Evolutionary conservation across 2,888 invertebrate species (phyloP).

Genomic region (Torymus tubicola): DNA sequence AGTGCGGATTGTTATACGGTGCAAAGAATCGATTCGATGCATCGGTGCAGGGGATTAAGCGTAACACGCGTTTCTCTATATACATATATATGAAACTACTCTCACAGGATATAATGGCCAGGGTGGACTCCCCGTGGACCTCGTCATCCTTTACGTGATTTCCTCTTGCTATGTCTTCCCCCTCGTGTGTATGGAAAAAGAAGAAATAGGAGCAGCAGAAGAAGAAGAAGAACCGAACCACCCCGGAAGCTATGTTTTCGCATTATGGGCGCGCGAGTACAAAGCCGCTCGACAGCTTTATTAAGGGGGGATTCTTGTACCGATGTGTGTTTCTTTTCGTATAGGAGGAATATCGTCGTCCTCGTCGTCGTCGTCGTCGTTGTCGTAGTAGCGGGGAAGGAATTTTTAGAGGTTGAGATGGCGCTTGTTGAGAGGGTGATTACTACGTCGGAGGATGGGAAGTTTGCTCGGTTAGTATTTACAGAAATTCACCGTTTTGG

Average conservation of each 20-base stretch:
- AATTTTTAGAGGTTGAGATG: too few relatives aligned
- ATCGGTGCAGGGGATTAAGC: too few relatives aligned
- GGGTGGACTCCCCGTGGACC: slow-evolving; percentile 42
- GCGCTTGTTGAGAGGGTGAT: too few relatives aligned
- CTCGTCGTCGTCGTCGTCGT: too few relatives aligned
- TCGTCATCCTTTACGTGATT: slow-evolving; percentile 55
- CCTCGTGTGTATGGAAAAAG: not conserved
- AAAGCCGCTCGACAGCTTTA: slow-evolving; percentile 2
- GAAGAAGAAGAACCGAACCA: not conserved
- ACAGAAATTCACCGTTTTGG: not conserved
- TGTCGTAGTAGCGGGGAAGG: too few relatives aligned
- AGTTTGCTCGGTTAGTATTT: not conserved
- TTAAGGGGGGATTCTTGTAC: not conserved
- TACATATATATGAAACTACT: too few relatives aligned
- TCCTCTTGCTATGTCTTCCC: slow-evolving; percentile 18
- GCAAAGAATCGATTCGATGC: too few relatives aligned
- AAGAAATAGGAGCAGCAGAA: too few relatives aligned
- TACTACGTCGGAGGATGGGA: not conserved
- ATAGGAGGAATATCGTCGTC: not conserved
- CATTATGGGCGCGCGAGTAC: slow-evolving; percentile 52
- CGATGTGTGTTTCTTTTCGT: too few relatives aligned
- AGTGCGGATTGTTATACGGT: too few relatives aligned
- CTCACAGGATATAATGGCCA: not conserved
- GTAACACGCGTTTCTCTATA: too few relatives aligned
- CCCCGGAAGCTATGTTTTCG: slow-evolving; percentile 60